Percentiles rank a stretch among this genome's conserved stretches.
phyloP scores from a whole-genome alignment of 2,797 vertebrate genomes.

The Loris lydekkerianus region DNA sequence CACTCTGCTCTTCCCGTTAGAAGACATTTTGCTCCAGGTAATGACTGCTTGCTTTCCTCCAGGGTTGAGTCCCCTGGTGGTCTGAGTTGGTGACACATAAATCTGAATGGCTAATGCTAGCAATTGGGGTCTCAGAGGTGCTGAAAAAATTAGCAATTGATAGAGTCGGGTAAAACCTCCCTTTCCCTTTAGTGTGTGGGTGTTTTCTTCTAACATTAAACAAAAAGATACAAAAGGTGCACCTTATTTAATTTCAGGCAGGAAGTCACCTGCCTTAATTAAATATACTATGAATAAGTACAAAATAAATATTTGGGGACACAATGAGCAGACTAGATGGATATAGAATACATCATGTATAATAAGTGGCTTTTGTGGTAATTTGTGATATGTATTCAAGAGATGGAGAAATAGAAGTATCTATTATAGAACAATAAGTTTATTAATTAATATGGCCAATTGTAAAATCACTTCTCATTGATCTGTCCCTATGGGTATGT shows the following conservation, averaged over 20 bases:
- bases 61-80: neutral
- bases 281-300: neutral
- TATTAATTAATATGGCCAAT: neutral
- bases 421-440: constrained; percentile 43
- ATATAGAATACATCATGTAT: neutral
- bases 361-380: neutral
- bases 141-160: neutral
- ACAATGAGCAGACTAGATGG: neutral
- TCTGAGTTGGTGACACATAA: neutral
- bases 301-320: neutral
- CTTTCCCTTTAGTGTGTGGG: neutral
- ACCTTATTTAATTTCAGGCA: neutral
- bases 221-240: neutral
- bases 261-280: neutral
- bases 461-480: constrained; percentile 25
- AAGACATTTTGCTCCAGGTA: neutral
- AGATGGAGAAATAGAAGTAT: neutral
- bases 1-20: neutral
- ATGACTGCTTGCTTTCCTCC: neutral
- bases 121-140: neutral
- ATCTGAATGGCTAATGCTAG: neutral
- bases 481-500: neutral
- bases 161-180: neutral
- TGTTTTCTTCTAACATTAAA: neutral
- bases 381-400: neutral